Conservation (phyloP, 2,113 vertebrate species). For the Paracanthobrama guichenoti region DNA sequence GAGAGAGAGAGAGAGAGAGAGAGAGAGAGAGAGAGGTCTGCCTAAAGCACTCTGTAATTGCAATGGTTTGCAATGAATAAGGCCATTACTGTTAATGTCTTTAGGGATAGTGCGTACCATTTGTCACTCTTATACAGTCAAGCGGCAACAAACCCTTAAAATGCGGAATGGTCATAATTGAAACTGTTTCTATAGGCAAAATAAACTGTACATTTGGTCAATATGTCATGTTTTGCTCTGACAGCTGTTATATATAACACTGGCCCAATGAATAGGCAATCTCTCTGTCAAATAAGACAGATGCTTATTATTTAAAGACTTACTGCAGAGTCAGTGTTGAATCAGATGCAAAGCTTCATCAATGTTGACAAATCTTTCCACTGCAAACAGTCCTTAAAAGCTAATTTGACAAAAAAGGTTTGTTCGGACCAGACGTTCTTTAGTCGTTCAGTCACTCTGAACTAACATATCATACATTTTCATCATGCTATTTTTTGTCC, state of each 20-base stretch:
- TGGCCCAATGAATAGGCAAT: constrained; percentile 5
- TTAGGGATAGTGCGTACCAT: constrained; percentile 62
- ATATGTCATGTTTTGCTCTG: constrained; percentile 24
- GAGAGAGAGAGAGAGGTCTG: not conserved
- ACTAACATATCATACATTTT: not conserved
- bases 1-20: not conserved
- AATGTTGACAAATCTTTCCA: not conserved
- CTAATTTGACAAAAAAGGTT: not conserved
- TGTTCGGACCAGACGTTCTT: not conserved
- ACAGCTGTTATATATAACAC: constrained; percentile 16
- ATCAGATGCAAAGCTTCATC: not conserved
- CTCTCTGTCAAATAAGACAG: constrained; percentile 13
- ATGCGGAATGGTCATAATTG: not conserved
- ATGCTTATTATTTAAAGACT: constrained; percentile 16
- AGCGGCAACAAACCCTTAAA: constrained; percentile 43
- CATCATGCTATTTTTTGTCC: not conserved
- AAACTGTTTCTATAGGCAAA: constrained; percentile 19
- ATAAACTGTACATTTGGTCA: not conserved
- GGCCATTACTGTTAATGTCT: constrained; percentile 73
- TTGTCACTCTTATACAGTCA: constrained; percentile 63
- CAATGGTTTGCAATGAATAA: constrained; percentile 71
- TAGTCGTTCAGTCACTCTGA: not conserved
- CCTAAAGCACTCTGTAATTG: constrained; percentile 63
- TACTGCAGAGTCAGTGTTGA: not conserved
- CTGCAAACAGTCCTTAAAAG: not conserved